Evolutionary conservation across 2,888 invertebrate species (phyloP).

Genomic region (Hypercompe scribonia): DNA sequence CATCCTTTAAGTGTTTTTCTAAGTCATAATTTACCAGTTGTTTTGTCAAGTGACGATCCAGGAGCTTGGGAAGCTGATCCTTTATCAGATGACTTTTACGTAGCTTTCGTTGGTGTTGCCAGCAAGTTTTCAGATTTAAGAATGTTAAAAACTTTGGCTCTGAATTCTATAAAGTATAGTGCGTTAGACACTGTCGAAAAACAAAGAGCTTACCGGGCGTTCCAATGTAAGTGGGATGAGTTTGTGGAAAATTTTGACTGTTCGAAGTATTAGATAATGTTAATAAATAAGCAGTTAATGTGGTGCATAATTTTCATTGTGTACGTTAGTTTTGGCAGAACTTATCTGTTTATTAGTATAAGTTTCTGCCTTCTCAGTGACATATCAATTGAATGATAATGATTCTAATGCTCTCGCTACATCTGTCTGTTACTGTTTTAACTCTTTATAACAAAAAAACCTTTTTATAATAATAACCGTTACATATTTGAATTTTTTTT

Average conservation of each 20-base stretch:
- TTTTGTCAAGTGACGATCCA: constrained; percentile 93
- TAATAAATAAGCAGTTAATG: neutral
- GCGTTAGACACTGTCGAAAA: constrained; percentile 55
- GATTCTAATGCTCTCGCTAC: neutral
- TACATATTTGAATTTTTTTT: too few species aligned
- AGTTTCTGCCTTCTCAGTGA: too few species aligned
- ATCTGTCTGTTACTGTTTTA: neutral
- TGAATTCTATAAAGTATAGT: constrained; percentile 91
- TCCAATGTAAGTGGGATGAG: constrained; percentile 52
- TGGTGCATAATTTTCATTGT: neutral
- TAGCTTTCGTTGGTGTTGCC: constrained; percentile 91
- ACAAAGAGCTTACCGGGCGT: constrained; percentile 70
- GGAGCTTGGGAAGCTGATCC: constrained; percentile 92
- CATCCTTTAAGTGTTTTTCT: constrained; percentile 90
- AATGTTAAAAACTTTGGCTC: constrained; percentile 91
- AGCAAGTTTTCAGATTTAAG: constrained; percentile 89
- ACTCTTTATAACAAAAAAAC: neutral
- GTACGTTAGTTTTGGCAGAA: neutral
- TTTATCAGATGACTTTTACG: constrained; percentile 90
- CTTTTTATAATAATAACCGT: too few species aligned
- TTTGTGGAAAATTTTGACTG: constrained; percentile 19
- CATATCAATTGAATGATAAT: neutral
- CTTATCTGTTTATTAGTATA: too few species aligned
- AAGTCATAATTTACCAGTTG: constrained; percentile 89
- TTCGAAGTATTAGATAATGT: constrained; percentile 8